Evolutionary conservation across 2,797 vertebrate species (phyloP), one percentile per base, ranked within the genome.

Genomic region (Diceros bicornis): DNA sequence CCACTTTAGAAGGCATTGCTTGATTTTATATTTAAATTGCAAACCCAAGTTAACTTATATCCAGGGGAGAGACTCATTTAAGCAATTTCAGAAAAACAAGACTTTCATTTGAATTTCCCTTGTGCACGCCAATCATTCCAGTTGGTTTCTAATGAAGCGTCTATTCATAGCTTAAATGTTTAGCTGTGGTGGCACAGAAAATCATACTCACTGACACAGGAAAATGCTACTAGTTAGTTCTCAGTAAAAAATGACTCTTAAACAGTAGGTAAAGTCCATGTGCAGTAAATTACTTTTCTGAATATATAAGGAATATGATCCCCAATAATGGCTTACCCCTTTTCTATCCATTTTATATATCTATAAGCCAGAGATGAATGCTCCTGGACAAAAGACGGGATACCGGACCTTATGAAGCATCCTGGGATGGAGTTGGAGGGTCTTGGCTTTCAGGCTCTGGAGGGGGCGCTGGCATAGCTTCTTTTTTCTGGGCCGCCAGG

Each of bases 381-480:
- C 17, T 41, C 59, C 83, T 7, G 68, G 57, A 44, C 27, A 52
- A 95, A 55, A n/a, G 81, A 89, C 1, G 34, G 27, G 97, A 95
- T 95, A 97, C 91, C 79, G 93, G 96, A 99, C 99, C 99, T 99
- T 99, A 99, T 86, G 99, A 99, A 47, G 99, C 99, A 97, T 99
- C 99, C 98, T 99, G 99, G 25, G 99, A 98, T 17, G 99, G 98
- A 94, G 98, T 98, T 0, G 98, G 96, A 32, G 98, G 98, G 93
- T 99, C 99, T 78, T 99, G 99, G 71, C 98, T 98, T 95, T 99
- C 99, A 1, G 98, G 98, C 96, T 99, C 99, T 32, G 99, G 98
- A 84, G 97, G 98, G 69, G 98, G 98, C 47, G 98, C 98, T 12
- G 98, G 98, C 37, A 98, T 97, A 41, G 98, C 98, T 86, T 99